Percentiles rank a stretch among this genome's conserved stretches.
phyloP scores from a whole-genome alignment of 64 coral and sea anemone species.

The Exaiptasia diaphana region DNA sequence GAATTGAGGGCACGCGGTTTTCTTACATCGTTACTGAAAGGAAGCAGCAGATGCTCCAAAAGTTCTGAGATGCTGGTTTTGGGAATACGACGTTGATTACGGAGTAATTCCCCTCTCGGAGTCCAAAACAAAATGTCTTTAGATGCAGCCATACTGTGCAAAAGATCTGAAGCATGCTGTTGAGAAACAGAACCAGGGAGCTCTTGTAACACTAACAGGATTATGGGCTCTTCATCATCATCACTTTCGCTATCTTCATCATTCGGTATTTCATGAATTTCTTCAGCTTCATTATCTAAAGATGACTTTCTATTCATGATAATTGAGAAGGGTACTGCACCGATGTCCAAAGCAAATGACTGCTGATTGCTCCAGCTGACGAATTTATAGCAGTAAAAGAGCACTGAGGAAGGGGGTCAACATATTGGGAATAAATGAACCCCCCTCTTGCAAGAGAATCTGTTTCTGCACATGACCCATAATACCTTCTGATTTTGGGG shows the following conservation, averaged over 20 bases:
- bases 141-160: slow-evolving; percentile 5
- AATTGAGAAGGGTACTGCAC: too few relatives aligned
- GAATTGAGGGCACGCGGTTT: neutral
- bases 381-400: too few relatives aligned
- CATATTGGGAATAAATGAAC: too few relatives aligned
- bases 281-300: too few relatives aligned
- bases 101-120: neutral
- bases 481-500: too few relatives aligned
- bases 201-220: neutral
- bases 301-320: too few relatives aligned
- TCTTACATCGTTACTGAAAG: neutral
- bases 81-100: neutral
- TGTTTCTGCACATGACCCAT: too few relatives aligned
- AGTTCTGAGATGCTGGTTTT: neutral
- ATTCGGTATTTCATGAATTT: neutral
- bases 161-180: neutral
- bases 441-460: too few relatives aligned
- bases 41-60: neutral
- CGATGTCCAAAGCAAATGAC: too few relatives aligned
- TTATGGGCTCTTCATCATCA: neutral
- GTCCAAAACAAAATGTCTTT: neutral
- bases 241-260: neutral
- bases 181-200: neutral
- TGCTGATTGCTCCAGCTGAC: too few relatives aligned
- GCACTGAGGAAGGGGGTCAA: too few relatives aligned